These are phyloP conservation scores for Phyllostomus hastatus DNA, from an alignment of 2,113 vertebrate genomes.

Conservation along the genomic window DNA sequence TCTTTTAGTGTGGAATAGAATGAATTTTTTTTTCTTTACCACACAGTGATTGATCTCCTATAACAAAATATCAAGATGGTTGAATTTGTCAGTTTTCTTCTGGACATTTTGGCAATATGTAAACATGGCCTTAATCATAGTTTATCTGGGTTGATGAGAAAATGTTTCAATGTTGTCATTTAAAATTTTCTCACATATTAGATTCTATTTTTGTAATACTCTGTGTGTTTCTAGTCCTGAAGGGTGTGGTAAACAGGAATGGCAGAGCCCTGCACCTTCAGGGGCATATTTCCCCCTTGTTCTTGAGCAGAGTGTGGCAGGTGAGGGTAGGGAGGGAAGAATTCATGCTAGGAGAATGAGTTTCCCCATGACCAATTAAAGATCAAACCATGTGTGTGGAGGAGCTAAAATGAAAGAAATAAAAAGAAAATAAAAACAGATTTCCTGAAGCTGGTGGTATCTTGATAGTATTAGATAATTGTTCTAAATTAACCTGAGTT, in stretches of 20 bases:
- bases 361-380: not conserved
- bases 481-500: constrained; percentile 42
- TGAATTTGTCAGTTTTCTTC: constrained; percentile 9
- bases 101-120: not conserved
- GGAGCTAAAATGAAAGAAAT: not conserved
- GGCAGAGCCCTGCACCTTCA: not conserved
- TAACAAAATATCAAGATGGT: constrained; percentile 5
- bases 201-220: not conserved
- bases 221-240: not conserved
- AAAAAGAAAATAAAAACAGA: not conserved
- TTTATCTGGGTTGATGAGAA: constrained; percentile 7
- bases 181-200: not conserved
- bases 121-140: not conserved
- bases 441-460: constrained; percentile 5
- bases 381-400: not conserved
- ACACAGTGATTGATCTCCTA: not conserved
- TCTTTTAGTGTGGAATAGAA: not conserved
- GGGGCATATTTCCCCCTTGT: not conserved
- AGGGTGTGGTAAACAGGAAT: not conserved
- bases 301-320: not conserved
- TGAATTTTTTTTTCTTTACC: not conserved
- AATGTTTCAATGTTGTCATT: constrained; percentile 4
- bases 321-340: not conserved
- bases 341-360: not conserved
- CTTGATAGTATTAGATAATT: constrained; percentile 16